These are phyloP conservation scores for Pogonomyrmex californicus DNA, from an alignment of 1,140 invertebrate genomes.

Conservation along the genomic window DNA sequence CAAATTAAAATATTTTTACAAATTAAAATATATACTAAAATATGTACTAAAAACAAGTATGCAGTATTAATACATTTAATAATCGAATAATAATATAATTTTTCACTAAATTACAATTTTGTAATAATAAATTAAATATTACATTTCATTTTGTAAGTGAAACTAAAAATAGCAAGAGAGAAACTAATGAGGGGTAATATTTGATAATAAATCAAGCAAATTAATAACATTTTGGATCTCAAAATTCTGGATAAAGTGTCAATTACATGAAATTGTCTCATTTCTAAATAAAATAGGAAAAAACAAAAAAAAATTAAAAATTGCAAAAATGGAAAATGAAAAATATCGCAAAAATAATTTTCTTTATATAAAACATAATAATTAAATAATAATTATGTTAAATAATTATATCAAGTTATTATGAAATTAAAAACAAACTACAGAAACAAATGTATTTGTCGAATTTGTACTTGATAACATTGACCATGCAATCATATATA, in stretches of 20 bases:
- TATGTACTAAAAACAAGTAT: neutral
- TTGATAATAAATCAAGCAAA: neutral
- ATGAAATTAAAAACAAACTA: too few relatives aligned
- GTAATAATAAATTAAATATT: neutral
- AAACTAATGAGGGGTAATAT: conserved; percentile 17
- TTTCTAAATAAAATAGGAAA: neutral
- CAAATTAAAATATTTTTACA: neutral
- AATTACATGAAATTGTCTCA: conserved; percentile 19
- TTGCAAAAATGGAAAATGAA: conserved; percentile 19
- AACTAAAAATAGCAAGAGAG: neutral
- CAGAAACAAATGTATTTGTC: neutral
- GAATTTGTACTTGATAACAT: too few relatives aligned
- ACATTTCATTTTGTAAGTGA: neutral
- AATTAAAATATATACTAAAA: neutral
- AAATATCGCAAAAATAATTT: conserved; percentile 2
- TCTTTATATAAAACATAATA: neutral
- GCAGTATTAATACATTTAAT: neutral
- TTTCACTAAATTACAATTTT: neutral
- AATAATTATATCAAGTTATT: neutral
- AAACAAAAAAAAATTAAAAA: conserved; percentile 3
- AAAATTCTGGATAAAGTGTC: neutral
- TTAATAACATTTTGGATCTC: conserved; percentile 24
- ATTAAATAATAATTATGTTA: too few relatives aligned
- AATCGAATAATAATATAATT: too few relatives aligned
- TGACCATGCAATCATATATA: neutral